Percentiles rank a stretch among this genome's conserved stretches.
phyloP scores from a whole-genome alignment of 2,888 invertebrate genomes.

The Clitarchus hookeri region DNA sequence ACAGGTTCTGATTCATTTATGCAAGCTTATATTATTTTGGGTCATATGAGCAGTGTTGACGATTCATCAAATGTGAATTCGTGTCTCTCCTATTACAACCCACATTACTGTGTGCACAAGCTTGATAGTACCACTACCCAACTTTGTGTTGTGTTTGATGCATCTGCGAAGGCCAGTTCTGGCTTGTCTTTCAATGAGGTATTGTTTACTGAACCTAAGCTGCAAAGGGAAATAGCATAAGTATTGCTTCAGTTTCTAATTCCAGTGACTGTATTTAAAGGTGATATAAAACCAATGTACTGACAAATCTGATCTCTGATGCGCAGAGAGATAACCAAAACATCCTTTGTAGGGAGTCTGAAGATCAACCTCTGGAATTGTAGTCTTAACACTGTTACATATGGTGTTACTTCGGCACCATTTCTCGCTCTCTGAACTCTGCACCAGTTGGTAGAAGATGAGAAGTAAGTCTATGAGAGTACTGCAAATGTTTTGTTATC shows the following conservation, averaged over 20 bases:
- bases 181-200: background rate
- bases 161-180: too few species aligned
- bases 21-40: too few species aligned
- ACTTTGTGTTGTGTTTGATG: too few species aligned
- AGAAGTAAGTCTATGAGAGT: too few species aligned
- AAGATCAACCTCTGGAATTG: background rate
- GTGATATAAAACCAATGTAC: conserved; percentile 6
- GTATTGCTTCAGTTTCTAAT: background rate
- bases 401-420: background rate
- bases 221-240: background rate
- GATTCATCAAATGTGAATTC: background rate
- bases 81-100: background rate
- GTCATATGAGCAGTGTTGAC: background rate
- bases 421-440: background rate
- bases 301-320: background rate
- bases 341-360: background rate
- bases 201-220: background rate
- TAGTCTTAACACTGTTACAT: background rate
- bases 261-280: background rate
- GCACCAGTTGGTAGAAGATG: background rate
- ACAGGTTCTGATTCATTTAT: background rate
- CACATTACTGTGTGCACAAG: too few species aligned
- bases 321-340: background rate
- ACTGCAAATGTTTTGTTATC: too few species aligned
- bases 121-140: too few species aligned